phyloP scores from a whole-genome alignment of 2,888 invertebrate genomes.

The Hetaerina titia region DNA sequence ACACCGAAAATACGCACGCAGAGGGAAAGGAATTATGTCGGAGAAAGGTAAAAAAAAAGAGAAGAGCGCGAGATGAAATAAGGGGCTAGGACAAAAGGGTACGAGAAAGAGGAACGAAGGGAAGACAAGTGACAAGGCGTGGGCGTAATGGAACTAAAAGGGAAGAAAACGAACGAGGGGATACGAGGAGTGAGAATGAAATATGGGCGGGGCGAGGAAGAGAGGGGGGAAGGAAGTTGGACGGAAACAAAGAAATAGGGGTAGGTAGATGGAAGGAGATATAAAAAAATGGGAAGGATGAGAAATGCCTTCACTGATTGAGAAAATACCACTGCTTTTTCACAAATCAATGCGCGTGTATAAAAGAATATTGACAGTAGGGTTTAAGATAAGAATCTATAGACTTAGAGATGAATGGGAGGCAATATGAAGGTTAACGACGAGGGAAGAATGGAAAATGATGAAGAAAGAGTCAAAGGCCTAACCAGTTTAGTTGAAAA shows the following conservation, averaged over 20 bases:
- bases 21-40: not conserved
- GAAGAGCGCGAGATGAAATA: not conserved
- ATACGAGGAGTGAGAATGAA: not conserved
- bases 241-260: not conserved
- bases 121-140: not conserved
- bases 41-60: not conserved
- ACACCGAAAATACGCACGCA: not conserved
- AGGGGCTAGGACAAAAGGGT: not conserved
- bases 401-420: not conserved
- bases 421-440: not conserved
- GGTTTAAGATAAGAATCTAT: not conserved
- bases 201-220: not conserved
- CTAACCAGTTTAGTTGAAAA: too few species aligned
- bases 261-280: not conserved
- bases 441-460: not conserved
- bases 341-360: slow-evolving; percentile 1
- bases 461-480: not conserved
- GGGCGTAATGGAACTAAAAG: not conserved
- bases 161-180: not conserved
- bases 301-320: not conserved
- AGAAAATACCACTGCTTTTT: not conserved
- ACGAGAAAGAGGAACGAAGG: not conserved
- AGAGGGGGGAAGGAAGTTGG: not conserved
- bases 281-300: not conserved
- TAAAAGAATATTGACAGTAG: not conserved